phyloP scores from a whole-genome alignment of 2,888 invertebrate species.

The Perizoma flavofasciatum region DNA sequence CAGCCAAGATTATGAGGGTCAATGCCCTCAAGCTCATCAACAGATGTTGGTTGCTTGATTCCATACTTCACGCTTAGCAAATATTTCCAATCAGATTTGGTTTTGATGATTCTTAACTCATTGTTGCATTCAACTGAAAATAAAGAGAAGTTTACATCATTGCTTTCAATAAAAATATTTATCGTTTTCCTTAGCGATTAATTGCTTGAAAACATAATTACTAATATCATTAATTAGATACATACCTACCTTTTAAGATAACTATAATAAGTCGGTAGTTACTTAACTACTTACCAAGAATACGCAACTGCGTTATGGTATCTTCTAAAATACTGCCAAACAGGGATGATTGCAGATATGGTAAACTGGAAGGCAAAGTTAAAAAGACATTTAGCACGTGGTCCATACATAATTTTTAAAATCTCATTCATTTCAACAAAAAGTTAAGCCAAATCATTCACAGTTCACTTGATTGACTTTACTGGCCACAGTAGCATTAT shows the following conservation, averaged over 20 bases:
- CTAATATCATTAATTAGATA: too few species aligned
- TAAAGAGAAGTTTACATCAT: neutral
- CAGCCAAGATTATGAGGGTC: conserved; percentile 44
- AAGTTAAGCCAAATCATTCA: too few species aligned
- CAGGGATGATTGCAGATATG: conserved; percentile 52
- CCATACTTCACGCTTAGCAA: conserved; percentile 51
- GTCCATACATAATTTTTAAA: too few species aligned
- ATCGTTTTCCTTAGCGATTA: too few species aligned
- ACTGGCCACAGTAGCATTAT: too few species aligned
- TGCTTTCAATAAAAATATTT: neutral
- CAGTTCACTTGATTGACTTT: too few species aligned
- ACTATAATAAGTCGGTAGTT: neutral
- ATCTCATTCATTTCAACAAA: neutral
- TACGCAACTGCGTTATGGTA: conserved; percentile 50
- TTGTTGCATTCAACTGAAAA: conserved; percentile 58
- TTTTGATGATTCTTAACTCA: conserved; percentile 51
- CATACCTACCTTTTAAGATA: too few species aligned
- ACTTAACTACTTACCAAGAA: conserved; percentile 61
- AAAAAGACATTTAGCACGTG: too few species aligned
- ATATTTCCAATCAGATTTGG: conserved; percentile 46
- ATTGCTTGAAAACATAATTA: too few species aligned
- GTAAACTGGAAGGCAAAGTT: conserved; percentile 48
- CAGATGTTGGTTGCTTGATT: conserved; percentile 36
- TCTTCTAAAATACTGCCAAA: conserved; percentile 63
- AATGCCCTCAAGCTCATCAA: conserved; percentile 49